Conservation (phyloP, 2,797 vertebrate genomes). For the Tangara arthus region DNA sequence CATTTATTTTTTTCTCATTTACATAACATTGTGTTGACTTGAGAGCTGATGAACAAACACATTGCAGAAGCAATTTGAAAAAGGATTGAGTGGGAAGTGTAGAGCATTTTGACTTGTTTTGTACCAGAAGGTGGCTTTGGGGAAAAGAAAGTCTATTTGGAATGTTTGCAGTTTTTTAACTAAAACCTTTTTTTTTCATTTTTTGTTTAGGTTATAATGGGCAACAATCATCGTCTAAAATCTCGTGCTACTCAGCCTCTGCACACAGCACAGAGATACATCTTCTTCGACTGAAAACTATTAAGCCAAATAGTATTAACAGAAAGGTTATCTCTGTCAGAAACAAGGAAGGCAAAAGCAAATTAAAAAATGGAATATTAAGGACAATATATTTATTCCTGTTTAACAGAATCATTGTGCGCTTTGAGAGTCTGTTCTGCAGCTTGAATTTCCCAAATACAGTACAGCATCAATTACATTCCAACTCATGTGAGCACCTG, state of each 20-base stretch:
- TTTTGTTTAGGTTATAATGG: neutral
- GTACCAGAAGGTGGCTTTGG: neutral
- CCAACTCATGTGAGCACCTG: neutral
- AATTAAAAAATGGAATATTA: neutral
- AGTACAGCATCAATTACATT: neutral
- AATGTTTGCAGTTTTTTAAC: fast-evolving
- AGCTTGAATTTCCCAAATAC: neutral
- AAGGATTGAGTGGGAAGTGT: neutral
- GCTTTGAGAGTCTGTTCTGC: neutral
- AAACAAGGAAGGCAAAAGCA: neutral
- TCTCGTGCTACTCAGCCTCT: neutral
- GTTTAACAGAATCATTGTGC: neutral
- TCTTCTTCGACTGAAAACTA: neutral
- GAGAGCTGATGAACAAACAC: neutral
- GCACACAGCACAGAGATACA: neutral
- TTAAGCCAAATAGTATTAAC: neutral
- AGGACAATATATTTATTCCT: neutral
- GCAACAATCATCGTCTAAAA: neutral
- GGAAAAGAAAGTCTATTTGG: neutral
- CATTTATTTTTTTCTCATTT: neutral
- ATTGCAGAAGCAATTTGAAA: neutral
- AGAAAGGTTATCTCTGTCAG: neutral
- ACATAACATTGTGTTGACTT: neutral
- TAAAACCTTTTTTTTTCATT: fast-evolving
- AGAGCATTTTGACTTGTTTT: neutral